These are phyloP conservation scores for Copidosoma floridanum DNA, from an alignment of 1,140 invertebrate species.

Conservation along the genomic window DNA sequence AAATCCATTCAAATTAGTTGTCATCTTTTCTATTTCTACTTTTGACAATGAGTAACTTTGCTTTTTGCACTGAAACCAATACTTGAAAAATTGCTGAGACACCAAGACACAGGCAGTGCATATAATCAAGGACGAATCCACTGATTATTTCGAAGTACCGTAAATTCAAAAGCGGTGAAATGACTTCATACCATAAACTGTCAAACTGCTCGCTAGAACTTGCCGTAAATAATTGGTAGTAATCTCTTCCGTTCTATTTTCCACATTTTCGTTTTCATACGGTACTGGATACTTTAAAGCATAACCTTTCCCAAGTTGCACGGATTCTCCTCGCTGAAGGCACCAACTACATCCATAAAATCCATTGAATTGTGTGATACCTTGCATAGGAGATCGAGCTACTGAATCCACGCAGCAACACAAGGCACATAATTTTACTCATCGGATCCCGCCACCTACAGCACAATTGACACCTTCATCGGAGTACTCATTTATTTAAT, in stretches of 20 bases:
- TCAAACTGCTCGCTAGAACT: neutral
- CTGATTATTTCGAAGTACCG: slow-evolving; percentile 20
- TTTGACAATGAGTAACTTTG: too few species aligned
- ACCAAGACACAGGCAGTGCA: slow-evolving; percentile 22
- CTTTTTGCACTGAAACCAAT: too few species aligned
- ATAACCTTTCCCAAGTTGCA: neutral
- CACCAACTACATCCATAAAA: slow-evolving; percentile 9
- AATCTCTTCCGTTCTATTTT: neutral
- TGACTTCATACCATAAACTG: slow-evolving; percentile 21
- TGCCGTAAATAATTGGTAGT: slow-evolving; percentile 9
- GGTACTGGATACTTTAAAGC: neutral
- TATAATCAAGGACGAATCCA: slow-evolving; percentile 22
- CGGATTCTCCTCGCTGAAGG: neutral
- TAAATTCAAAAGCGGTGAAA: slow-evolving; percentile 15
- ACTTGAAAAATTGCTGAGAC: slow-evolving; percentile 21
- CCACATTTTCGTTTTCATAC: neutral
- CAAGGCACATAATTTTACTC: neutral
- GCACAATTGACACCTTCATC: neutral
- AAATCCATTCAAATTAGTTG: neutral
- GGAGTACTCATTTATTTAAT: slow-evolving; percentile 10
- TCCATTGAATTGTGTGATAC: slow-evolving; percentile 8
- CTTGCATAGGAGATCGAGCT: slow-evolving; percentile 10
- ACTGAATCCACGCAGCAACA: slow-evolving; percentile 4
- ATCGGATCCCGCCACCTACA: neutral
- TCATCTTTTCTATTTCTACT: neutral